Percentiles rank a stretch among this genome's conserved stretches.
Conservation (phyloP, 2,797 vertebrate genomes). For the Cheirogaleus major region DNA sequence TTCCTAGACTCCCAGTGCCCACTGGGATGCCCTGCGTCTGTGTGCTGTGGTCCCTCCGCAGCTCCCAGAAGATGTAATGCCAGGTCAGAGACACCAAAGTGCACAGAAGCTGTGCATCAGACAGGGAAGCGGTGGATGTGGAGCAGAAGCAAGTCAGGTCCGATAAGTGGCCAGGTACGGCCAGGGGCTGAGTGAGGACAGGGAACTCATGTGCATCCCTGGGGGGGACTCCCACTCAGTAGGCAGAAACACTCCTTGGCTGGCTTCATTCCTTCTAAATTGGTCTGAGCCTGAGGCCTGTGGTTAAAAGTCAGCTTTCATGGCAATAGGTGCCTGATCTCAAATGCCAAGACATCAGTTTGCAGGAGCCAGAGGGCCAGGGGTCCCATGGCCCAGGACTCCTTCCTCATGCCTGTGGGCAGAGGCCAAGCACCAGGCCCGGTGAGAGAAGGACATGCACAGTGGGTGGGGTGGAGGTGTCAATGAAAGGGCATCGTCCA, state of each 20-base stretch:
- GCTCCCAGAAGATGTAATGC: background rate
- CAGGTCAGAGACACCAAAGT: background rate
- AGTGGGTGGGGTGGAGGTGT: too few relatives aligned
- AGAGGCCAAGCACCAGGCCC: background rate
- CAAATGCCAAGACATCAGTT: background rate
- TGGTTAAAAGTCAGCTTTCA: background rate
- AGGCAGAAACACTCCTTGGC: too few relatives aligned
- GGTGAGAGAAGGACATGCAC: too few relatives aligned
- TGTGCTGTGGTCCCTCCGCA: background rate
- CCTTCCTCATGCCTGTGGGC: background rate
- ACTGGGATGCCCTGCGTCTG: accelerated
- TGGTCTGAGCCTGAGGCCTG: background rate
- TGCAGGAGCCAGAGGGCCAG: background rate
- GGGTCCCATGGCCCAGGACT: too few relatives aligned
- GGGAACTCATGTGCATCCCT: background rate
- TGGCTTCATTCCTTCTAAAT: background rate
- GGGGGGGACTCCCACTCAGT: too few relatives aligned
- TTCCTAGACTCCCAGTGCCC: too few relatives aligned
- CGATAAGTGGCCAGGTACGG: accelerated
- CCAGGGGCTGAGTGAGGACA: accelerated
- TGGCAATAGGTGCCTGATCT: background rate
- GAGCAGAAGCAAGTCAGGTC: too few relatives aligned
- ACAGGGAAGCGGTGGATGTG: accelerated
- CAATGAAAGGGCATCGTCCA: too few relatives aligned
- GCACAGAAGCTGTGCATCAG: accelerated